Conservation (phyloP, 2,888 invertebrate genomes). For the Drosophila mayaguana region DNA sequence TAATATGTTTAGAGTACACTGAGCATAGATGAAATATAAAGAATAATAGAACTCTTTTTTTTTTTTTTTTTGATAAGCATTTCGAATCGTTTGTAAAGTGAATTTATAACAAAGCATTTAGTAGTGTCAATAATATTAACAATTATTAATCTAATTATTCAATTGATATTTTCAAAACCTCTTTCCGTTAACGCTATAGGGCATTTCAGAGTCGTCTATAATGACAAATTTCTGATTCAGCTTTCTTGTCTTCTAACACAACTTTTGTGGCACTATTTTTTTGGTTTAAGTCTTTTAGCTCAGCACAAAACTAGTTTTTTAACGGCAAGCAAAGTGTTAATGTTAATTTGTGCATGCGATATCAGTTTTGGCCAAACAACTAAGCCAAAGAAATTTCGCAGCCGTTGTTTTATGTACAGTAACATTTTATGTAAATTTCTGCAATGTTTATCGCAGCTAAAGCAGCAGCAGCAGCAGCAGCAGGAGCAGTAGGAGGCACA, state of each 20-base stretch:
- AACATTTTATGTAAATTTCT: constrained; percentile 56
- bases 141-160: neutral
- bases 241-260: constrained; percentile 31
- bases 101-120: neutral
- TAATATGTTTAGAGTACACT: neutral
- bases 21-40: neutral
- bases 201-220: constrained; percentile 17
- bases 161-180: neutral
- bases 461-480: constrained; percentile 11
- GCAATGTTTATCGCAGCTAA: constrained; percentile 49
- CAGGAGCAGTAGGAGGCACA: neutral
- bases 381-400: constrained; percentile 69
- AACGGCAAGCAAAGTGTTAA: constrained; percentile 72
- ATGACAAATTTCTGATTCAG: constrained; percentile 7
- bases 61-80: neutral
- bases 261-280: constrained; percentile 38
- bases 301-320: constrained; percentile 51
- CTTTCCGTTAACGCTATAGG: constrained; percentile 8
- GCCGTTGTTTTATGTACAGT: constrained; percentile 51
- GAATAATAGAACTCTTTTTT: neutral
- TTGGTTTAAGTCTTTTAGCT: constrained; percentile 53
- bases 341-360: constrained; percentile 70
- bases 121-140: neutral
- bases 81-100: neutral
- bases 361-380: constrained; percentile 56